Base-by-base conservation (phyloP, 1,140 invertebrate genomes). In the Eriocheir sinensis region DNA sequence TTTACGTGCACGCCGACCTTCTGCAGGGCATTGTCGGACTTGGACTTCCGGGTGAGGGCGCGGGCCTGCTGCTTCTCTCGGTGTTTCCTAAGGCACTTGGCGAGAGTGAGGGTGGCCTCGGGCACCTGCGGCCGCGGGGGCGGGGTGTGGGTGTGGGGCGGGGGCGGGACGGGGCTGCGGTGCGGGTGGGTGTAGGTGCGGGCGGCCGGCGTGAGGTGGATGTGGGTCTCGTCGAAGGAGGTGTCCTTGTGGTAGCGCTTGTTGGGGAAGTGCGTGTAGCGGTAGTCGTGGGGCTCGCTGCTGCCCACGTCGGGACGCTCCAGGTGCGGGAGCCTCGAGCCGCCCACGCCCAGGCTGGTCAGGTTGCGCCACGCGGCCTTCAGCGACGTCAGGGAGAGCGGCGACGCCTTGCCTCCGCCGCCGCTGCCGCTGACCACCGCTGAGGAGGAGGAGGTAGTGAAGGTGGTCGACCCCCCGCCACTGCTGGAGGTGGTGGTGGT, bases 1-100 rank as follows among this genome's bases (percentile, higher is more conserved):
- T 95, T 94, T 48, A 96, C 80, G 44, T 96, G 93, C 1, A 96
- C 95, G 38, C 96, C 95, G 44, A 96, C 96, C 81, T 96, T 96
- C 93, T 97, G 96, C 4, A 97, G 95, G 92, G 95, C 96, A 95
- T 97, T 96, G 95, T 97, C 96, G 3, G 96, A 96, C 94, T 96
- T 96, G 36, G 96, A 96, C 93, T 96, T 96, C 4, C 96, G 96
- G 38, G 96, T 96, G 79, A 96, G 95, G 9, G 96, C 91, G 86
- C 95, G 95, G 85, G 89, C 93, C 38, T 95, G 94, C 95, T 95
- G 94, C 94, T 95, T 93, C 90, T 95, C 94, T 44, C 94, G 94
- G 88, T 95, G 95, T 89, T 95, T 95, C 83, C 95, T 95, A 86
- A 96, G 95, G 94, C 96, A 96, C 92, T 96, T 96, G 60, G 96